These are phyloP conservation scores for Ophioninae sp. DNA, from an alignment of 2,888 invertebrate species.

Conservation along the genomic window DNA sequence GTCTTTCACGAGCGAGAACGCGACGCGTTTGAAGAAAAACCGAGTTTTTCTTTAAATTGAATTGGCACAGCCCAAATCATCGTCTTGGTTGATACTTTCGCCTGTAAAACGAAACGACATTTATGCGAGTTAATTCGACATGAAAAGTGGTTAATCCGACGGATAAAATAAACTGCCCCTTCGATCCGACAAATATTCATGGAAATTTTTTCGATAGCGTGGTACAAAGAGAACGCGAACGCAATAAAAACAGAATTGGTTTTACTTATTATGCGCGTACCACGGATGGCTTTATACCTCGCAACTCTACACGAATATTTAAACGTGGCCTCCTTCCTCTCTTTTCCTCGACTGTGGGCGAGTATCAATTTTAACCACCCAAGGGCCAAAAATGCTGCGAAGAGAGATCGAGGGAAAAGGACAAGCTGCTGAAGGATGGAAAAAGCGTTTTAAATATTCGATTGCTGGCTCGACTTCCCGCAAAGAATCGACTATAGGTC, in stretches of 20 bases:
- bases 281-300: conserved; percentile 13
- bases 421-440: not conserved
- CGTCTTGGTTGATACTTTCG: conserved; percentile 24
- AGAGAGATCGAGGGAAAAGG: not conserved
- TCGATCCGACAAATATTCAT: conserved; percentile 48
- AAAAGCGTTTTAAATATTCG: conserved; percentile 49
- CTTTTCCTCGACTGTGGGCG: conserved; percentile 23
- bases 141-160: not conserved
- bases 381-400: conserved; percentile 18
- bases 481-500: not conserved
- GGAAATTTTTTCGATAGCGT: conserved; percentile 5
- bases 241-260: conserved; percentile 5
- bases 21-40: not conserved
- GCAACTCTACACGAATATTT: conserved; percentile 30
- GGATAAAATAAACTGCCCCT: conserved; percentile 45
- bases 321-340: conserved; percentile 19
- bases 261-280: conserved; percentile 27
- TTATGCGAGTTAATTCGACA: conserved; percentile 29
- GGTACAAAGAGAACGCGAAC: not conserved
- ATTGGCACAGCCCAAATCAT: conserved; percentile 19
- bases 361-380: conserved; percentile 54
- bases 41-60: conserved; percentile 17
- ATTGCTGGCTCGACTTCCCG: conserved; percentile 36
- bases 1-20: not conserved
- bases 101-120: conserved; percentile 45